phyloP scores from a whole-genome alignment of 2,113 vertebrate genomes.

The Serilophus lunatus region DNA sequence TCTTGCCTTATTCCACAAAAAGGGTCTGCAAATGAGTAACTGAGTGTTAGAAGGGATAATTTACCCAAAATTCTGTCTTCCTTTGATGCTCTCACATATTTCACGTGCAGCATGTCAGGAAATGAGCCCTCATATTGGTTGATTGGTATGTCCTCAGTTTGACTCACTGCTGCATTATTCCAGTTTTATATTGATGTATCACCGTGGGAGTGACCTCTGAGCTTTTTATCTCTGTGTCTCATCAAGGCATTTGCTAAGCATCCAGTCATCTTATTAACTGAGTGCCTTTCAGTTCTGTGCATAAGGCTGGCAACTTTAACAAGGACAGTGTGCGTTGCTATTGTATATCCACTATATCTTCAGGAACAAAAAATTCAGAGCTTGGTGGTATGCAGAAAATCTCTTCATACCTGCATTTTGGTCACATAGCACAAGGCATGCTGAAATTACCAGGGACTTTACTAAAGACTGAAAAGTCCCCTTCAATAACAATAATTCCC shows the following conservation, averaged over 20 bases:
- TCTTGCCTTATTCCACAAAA: neutral
- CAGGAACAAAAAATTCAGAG: neutral
- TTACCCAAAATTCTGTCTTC: neutral
- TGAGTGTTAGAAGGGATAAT: neutral
- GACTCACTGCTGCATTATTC: neutral
- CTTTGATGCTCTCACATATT: neutral
- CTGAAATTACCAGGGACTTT: neutral
- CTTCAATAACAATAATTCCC: neutral
- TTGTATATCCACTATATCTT: neutral
- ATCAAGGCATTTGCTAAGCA: neutral
- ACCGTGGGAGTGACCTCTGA: neutral
- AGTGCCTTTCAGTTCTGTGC: neutral
- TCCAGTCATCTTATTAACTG: neutral
- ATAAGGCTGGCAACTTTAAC: neutral
- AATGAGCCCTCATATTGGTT: neutral
- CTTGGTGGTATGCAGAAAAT: neutral
- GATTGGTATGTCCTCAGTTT: neutral
- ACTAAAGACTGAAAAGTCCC: neutral
- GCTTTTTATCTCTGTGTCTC: neutral
- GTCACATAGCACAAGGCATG: neutral
- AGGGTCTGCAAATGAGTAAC: neutral
- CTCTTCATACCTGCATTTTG: neutral
- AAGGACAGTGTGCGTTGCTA: fast-evolving
- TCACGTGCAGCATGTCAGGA: fast-evolving
- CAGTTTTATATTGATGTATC: neutral